Base-by-base conservation (phyloP, 2,888 invertebrate species). In the Lydus trimaculatus region DNA sequence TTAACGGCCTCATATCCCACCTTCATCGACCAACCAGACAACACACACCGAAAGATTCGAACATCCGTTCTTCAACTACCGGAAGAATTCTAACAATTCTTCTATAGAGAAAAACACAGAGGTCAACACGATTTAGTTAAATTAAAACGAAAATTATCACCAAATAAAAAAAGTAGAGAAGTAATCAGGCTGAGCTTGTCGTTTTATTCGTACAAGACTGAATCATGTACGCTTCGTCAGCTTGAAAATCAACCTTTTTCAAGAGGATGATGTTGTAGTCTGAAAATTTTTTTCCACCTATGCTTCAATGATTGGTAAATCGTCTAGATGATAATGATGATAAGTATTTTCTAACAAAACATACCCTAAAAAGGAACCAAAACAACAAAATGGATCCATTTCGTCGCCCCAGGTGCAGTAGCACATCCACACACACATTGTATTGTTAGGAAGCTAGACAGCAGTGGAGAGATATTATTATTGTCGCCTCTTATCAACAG, bases 401-500 rank as follows among this genome's bases (percentile, higher is more conserved):
- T 23, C 11, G 52, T 3, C 13, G 52, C 52, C 23, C 25, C 52
- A 52, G 52, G 52, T 52, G 52, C 17, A 43, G 15, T 15, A 4
- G 15, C 15, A 13, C 11, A 36, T 11, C 36, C 36, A 36, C 36
- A 36, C 13, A 36, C 31, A 31, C 31, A 31, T 43, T 17, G 43
- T 9, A 17, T n/a, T 9, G 43, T 43, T 6, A 17, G 3, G 6
- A 43, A 15, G 6, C n/a, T 5, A 43, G n/a, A 43, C 15, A n/a
- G n/a, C n/a, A n/a, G n/a, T n/a, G 43, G 43, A 17, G 4, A n/a
- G n/a, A 43, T 43, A n/a, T n/a, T 43, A n/a, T n/a, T 43, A 52
- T 23, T 52, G 52, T 52, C 52, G 23, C 52, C 52, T 23, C 25
- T 52, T 52, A 25, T 52, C 52, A 52, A 52, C 52, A 52, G n/a